These are phyloP conservation scores for Drosophila dunni DNA, from an alignment of 1,140 invertebrate genomes.

Conservation along the genomic window DNA sequence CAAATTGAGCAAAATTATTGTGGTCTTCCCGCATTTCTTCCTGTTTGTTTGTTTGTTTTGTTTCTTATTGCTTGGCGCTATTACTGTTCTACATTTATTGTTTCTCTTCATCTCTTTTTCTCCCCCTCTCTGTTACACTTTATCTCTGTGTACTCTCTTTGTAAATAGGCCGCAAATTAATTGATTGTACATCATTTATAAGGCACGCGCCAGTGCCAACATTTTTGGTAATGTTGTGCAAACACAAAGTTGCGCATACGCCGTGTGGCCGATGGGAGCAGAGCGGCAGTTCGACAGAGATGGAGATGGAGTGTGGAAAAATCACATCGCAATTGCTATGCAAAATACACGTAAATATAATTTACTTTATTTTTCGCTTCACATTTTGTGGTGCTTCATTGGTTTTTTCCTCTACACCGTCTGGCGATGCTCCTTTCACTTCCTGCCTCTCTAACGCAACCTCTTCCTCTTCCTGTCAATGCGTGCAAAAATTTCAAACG, in stretches of 20 bases:
- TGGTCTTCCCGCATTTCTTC: constrained; percentile 17
- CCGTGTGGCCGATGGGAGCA: constrained; percentile 12
- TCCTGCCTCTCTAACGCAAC: neutral
- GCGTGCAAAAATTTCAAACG: constrained; percentile 60
- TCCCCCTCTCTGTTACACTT: neutral
- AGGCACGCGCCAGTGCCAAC: constrained; percentile 53
- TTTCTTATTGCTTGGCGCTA: constrained; percentile 45
- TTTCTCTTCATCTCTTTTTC: neutral
- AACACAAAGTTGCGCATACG: constrained; percentile 66
- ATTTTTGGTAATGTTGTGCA: constrained; percentile 54
- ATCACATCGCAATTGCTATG: constrained; percentile 67
- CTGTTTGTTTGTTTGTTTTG: constrained; percentile 25
- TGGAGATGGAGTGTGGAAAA: neutral
- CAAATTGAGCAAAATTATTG: constrained; percentile 71
- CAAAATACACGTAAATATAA: constrained; percentile 79
- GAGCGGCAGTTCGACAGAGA: neutral
- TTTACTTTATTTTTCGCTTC: constrained; percentile 66
- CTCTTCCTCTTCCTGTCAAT: constrained; percentile 8
- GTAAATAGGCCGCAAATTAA: constrained; percentile 77
- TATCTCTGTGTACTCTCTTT: constrained; percentile 50
- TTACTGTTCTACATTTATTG: constrained; percentile 5
- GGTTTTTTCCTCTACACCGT: constrained; percentile 17
- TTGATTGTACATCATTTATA: constrained; percentile 81
- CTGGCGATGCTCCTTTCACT: neutral
- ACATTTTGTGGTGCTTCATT: constrained; percentile 63